A percentile compares a stretch with the other conserved stretches of the same genome.
phyloP scores from a whole-genome alignment of 2,113 vertebrate genomes.

The Vidua chalybeata region DNA sequence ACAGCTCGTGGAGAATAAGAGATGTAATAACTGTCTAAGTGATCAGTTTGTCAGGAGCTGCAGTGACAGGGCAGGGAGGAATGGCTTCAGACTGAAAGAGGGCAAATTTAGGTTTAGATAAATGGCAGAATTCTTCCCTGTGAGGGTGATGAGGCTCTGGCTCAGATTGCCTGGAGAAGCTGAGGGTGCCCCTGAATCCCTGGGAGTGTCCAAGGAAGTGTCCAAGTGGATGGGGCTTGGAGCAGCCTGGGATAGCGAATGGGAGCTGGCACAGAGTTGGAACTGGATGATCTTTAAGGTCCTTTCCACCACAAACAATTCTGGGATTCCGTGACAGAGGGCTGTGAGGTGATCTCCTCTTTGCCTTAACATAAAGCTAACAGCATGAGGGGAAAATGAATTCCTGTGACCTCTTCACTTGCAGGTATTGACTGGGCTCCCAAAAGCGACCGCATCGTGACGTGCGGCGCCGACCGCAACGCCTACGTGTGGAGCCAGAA shows the following conservation, averaged over 20 bases:
- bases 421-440: slow-evolving; percentile 98
- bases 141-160: neutral
- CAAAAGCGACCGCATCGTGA: slow-evolving; percentile 97
- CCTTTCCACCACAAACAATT: neutral
- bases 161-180: neutral
- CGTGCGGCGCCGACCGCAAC: slow-evolving; percentile 95
- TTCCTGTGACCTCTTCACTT: neutral
- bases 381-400: neutral
- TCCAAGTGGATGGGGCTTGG: accelerated
- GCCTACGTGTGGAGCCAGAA: slow-evolving; percentile 99
- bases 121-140: neutral
- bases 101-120: neutral
- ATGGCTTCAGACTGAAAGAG: neutral
- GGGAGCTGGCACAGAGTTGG: too few relatives aligned
- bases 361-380: neutral
- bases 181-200: neutral
- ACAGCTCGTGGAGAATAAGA: neutral
- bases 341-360: neutral
- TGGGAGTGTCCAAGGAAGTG: neutral
- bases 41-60: neutral
- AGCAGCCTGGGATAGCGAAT: accelerated
- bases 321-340: neutral
- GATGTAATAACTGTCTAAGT: neutral
- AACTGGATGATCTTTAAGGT: neutral
- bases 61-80: neutral